Conservation (phyloP, 2,888 invertebrate genomes). For the Epinotia ramella region DNA sequence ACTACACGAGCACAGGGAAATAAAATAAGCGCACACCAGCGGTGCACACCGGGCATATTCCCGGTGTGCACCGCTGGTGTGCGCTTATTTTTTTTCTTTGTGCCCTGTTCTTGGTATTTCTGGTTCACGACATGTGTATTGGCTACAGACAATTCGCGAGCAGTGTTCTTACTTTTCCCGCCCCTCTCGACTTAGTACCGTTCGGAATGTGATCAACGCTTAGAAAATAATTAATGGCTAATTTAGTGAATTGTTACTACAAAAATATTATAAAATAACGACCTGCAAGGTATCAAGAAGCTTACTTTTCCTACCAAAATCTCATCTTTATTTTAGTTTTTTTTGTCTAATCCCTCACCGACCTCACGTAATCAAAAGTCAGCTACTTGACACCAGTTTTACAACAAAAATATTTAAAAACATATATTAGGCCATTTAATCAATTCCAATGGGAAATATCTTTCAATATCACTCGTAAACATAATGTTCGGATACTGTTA, state of each 20-base stretch:
- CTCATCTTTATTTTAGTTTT: not conserved
- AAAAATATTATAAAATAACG: constrained; percentile 11
- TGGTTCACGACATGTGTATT: too few species aligned
- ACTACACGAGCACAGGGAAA: too few species aligned
- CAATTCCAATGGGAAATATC: constrained; percentile 31
- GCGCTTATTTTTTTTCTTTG: too few species aligned
- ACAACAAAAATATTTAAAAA: not conserved
- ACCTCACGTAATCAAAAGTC: not conserved
- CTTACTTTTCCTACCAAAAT: not conserved
- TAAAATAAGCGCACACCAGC: too few species aligned
- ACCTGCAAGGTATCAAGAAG: not conserved
- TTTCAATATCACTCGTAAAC: constrained; percentile 36
- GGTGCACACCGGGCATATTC: too few species aligned
- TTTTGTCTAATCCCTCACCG: not conserved
- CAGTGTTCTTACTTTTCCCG: not conserved
- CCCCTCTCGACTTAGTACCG: constrained; percentile 27
- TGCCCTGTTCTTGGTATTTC: too few species aligned
- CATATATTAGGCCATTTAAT: constrained; percentile 35
- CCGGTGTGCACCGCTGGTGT: too few species aligned
- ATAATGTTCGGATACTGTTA: not conserved
- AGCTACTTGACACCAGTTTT: constrained; percentile 19
- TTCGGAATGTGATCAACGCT: constrained; percentile 35
- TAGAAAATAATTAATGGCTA: constrained; percentile 30
- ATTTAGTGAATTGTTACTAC: constrained; percentile 20
- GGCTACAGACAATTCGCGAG: not conserved